phyloP scores from a whole-genome alignment of 2,113 vertebrate species.

The Vicugna pacos region DNA sequence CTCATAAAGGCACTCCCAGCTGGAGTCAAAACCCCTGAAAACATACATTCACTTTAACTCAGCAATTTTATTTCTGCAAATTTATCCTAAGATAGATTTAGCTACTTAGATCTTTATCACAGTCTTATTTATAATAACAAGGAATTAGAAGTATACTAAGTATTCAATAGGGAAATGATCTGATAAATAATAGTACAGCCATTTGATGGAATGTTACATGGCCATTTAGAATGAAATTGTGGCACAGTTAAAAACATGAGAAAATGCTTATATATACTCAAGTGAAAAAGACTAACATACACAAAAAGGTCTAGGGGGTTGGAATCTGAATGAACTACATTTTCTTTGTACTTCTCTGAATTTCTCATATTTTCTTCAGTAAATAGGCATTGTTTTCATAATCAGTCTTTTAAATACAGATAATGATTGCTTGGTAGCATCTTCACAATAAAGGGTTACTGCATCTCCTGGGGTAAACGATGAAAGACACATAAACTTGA shows the following conservation, averaged over 20 bases:
- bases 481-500: background rate
- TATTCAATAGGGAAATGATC: background rate
- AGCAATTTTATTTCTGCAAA: conserved; percentile 40
- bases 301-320: background rate
- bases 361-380: conserved; percentile 36
- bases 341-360: conserved; percentile 29
- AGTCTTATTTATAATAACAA: conserved; percentile 19
- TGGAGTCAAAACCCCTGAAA: background rate
- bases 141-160: background rate
- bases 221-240: background rate
- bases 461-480: background rate
- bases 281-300: background rate
- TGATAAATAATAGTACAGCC: background rate
- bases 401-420: conserved; percentile 5
- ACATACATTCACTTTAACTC: background rate
- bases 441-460: background rate
- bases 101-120: background rate
- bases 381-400: background rate
- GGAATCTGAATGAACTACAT: background rate
- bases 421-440: background rate
- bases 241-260: conserved; percentile 3
- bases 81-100: background rate
- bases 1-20: background rate
- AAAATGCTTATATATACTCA: conserved; percentile 21
- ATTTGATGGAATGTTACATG: background rate